phyloP scores from a whole-genome alignment of 2,888 invertebrate genomes.

The Patella pellucida region DNA sequence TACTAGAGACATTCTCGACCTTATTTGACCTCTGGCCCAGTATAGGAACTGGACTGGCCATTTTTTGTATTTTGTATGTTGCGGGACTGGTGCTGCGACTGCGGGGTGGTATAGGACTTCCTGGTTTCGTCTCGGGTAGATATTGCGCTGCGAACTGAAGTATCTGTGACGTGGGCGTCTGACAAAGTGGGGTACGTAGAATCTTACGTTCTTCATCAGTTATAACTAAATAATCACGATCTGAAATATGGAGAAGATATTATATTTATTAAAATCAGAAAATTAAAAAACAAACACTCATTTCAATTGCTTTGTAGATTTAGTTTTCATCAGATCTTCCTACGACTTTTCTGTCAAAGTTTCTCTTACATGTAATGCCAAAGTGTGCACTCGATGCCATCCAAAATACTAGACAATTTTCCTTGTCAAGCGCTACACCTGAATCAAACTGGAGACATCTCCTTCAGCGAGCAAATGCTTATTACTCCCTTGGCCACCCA shows the following conservation, averaged over 20 bases:
- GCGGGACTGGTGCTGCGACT: not conserved
- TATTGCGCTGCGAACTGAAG: conserved; percentile 62
- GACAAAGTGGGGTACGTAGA: conserved; percentile 53
- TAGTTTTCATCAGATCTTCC: too few species aligned
- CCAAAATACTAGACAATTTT: too few species aligned
- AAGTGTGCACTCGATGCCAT: too few species aligned
- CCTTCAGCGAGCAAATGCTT: too few species aligned
- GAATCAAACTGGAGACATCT: too few species aligned
- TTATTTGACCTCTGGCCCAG: not conserved
- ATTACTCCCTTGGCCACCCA: too few species aligned
- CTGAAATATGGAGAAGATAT: conserved; percentile 9
- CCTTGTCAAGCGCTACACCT: too few species aligned
- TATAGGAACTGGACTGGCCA: not conserved
- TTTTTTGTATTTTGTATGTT: not conserved
- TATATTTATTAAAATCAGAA: too few species aligned
- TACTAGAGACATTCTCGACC: not conserved
- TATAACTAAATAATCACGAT: conserved; percentile 37
- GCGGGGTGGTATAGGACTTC: conserved; percentile 8
- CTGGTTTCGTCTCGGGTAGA: conserved; percentile 28
- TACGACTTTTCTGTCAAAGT: too few species aligned
- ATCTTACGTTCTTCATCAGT: conserved; percentile 55
- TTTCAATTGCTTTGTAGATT: too few species aligned
- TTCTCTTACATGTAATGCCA: too few species aligned
- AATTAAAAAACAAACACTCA: too few species aligned
- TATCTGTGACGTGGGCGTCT: conserved; percentile 55